A percentile compares a stretch with the other conserved stretches of the same genome.
Evolutionary conservation across 1,140 invertebrate species (phyloP).

Genomic region (Eriocheir sinensis): DNA sequence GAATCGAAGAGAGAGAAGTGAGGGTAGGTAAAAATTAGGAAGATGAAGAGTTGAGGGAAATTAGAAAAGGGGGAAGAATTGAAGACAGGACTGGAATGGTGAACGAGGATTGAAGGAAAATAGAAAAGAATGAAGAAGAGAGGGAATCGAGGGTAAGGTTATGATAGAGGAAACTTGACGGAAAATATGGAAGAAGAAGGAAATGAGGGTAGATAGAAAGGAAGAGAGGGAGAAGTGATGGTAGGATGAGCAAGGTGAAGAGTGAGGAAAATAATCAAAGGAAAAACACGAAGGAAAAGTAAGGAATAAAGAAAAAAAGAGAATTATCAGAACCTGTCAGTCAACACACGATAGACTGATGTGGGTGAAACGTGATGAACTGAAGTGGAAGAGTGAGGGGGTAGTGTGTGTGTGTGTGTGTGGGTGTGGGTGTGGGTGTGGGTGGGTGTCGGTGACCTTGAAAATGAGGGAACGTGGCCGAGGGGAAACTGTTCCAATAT

Average conservation of each 20-base stretch:
- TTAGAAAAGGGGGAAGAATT: no score
- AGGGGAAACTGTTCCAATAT: background rate
- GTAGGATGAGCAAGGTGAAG: background rate
- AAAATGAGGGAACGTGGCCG: background rate
- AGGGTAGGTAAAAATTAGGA: background rate
- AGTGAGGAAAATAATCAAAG: no score
- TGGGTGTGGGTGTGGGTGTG: background rate
- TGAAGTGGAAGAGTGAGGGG: background rate
- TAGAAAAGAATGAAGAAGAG: background rate
- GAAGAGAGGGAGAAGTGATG: background rate
- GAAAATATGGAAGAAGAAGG: no score
- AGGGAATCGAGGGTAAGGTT: no score
- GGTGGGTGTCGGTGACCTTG: background rate
- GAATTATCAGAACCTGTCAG: background rate
- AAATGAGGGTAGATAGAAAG: background rate
- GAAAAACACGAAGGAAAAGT: no score
- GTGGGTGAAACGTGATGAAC: background rate
- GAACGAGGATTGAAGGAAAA: background rate
- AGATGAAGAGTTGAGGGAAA: background rate
- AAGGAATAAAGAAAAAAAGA: no score
- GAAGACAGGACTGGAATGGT: no score
- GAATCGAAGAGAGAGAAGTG: background rate
- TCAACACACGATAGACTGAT: background rate
- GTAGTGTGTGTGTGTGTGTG: background rate
- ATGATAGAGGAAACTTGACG: no score